phyloP scores from a whole-genome alignment of 1,140 invertebrate species.

The Leptonema lineaticorne region DNA sequence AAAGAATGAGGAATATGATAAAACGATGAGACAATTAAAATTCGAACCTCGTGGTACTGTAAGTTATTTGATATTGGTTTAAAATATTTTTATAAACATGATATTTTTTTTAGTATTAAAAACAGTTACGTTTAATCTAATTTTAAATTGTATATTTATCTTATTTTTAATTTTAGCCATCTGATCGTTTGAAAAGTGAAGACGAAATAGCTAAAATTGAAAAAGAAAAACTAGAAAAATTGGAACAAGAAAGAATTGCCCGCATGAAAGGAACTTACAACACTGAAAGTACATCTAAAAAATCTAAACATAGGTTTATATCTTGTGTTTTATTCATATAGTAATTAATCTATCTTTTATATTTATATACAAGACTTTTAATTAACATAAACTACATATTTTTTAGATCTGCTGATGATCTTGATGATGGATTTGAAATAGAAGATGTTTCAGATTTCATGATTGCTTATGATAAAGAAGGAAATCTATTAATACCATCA shows the following conservation, averaged over 20 bases:
- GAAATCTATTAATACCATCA: conserved; percentile 12
- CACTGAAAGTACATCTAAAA: conserved; percentile 43
- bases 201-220: conserved; percentile 82
- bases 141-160: no score
- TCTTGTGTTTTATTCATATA: conserved; percentile 14
- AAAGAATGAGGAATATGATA: conserved; percentile 79
- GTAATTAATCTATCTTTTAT: background rate
- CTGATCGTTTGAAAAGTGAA: conserved; percentile 78
- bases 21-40: conserved; percentile 73
- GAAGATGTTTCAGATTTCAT: background rate
- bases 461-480: conserved; percentile 31
- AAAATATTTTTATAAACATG: conserved; percentile 8
- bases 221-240: conserved; percentile 71
- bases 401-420: conserved; percentile 74
- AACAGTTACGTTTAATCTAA: background rate
- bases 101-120: background rate
- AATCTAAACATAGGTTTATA: conserved; percentile 39
- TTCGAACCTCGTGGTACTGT: conserved; percentile 80
- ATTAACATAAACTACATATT: background rate
- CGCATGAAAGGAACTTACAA: conserved; percentile 72
- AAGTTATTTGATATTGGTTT: conserved; percentile 41
- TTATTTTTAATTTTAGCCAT: conserved; percentile 57
- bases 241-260: conserved; percentile 72
- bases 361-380: background rate
- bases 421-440: conserved; percentile 74